Percentiles rank a stretch among this genome's conserved stretches.
phyloP scores from a whole-genome alignment of 2,888 invertebrate species.

The Tribolium freemani region DNA sequence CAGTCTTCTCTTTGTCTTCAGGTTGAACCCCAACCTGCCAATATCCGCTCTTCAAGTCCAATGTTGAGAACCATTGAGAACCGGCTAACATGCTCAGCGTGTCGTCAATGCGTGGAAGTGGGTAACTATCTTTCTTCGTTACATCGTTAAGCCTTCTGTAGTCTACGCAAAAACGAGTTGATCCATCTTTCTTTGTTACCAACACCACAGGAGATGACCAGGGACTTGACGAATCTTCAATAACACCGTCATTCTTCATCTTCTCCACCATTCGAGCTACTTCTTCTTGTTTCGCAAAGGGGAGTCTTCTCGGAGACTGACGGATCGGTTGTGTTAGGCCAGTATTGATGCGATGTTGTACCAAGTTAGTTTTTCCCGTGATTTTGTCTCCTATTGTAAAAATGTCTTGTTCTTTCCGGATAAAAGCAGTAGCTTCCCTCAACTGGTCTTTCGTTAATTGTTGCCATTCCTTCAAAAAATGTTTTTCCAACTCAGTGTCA shows the following conservation, averaged over 20 bases:
- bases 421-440: background rate
- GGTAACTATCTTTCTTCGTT: conserved; percentile 43
- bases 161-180: conserved; percentile 48
- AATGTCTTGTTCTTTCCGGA: background rate
- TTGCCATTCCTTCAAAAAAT: too few relatives aligned
- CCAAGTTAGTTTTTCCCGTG: background rate
- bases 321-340: too few relatives aligned
- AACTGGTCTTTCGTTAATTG: too few relatives aligned
- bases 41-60: conserved; percentile 46
- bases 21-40: conserved; percentile 43
- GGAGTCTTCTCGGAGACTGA: too few relatives aligned
- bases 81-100: conserved; percentile 47
- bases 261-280: background rate
- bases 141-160: conserved; percentile 40
- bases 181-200: conserved; percentile 46
- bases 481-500: too few relatives aligned
- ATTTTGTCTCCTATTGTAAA: background rate
- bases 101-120: conserved; percentile 42
- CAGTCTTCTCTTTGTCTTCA: conserved; percentile 50
- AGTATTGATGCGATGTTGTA: background rate
- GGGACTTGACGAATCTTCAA: background rate
- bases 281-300: background rate
- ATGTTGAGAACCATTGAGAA: conserved; percentile 37
- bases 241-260: background rate
- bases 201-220: conserved; percentile 39